Percentiles rank a stretch among this genome's conserved stretches.
These are phyloP conservation scores for Pampusana beccarii DNA, from an alignment of 2,113 vertebrate species.

Conservation along the genomic window DNA sequence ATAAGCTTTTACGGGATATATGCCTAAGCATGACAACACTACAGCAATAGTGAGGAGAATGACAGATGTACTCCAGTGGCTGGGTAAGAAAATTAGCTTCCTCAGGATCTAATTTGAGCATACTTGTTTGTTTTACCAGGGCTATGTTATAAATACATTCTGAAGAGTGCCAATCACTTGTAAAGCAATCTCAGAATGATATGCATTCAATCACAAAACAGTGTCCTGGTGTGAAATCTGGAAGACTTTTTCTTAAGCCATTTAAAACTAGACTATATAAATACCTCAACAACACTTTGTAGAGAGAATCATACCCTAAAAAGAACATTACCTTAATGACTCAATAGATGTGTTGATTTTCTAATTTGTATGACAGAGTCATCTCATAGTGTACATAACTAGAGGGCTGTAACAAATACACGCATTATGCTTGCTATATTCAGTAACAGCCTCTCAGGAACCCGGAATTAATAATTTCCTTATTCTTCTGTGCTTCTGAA, in stretches of 20 bases:
- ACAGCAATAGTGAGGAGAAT: constrained; percentile 16
- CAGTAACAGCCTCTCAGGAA: background rate
- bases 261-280: constrained; percentile 19
- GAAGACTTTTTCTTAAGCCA: background rate
- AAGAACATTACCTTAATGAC: background rate
- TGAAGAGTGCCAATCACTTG: constrained; percentile 54
- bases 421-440: background rate
- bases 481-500: background rate
- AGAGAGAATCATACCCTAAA: background rate
- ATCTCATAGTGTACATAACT: background rate
- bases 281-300: background rate
- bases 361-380: background rate
- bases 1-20: background rate
- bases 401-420: background rate
- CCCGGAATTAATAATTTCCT: background rate
- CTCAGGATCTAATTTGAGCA: constrained; percentile 29
- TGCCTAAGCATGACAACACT: background rate
- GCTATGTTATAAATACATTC: constrained; percentile 43
- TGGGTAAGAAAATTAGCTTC: constrained; percentile 46
- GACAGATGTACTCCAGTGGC: constrained; percentile 13
- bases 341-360: background rate
- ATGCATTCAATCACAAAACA: constrained; percentile 6
- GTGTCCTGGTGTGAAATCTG: constrained; percentile 1
- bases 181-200: constrained; percentile 26
- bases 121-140: constrained; percentile 43